A percentile compares a stretch with the other conserved stretches of the same genome.
phyloP scores from a whole-genome alignment of 2,888 invertebrate species.

The Agriopis leucophaearia region DNA sequence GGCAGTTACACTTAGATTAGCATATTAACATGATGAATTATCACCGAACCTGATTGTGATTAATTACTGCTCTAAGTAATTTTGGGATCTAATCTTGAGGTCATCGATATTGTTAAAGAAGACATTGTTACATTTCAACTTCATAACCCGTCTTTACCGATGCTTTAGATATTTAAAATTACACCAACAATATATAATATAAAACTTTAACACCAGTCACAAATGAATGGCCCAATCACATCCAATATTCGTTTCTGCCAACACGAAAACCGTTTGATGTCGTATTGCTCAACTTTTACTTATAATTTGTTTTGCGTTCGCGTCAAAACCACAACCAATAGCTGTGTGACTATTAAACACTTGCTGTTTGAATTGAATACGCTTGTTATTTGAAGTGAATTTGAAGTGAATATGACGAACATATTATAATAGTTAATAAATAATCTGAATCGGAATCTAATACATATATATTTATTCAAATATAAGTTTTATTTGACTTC shows the following conservation, averaged over 20 bases:
- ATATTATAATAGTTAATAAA: too few species aligned
- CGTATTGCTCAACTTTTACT: constrained; percentile 21
- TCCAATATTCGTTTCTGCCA: constrained; percentile 1
- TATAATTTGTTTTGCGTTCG: constrained; percentile 14
- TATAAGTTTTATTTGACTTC: background rate
- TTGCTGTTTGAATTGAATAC: constrained; percentile 11
- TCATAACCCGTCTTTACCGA: background rate
- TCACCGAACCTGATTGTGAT: constrained; percentile 15
- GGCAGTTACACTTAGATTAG: constrained; percentile 28
- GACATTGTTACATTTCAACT: constrained; percentile 1
- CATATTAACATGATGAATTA: constrained; percentile 28
- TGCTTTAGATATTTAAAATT: background rate
- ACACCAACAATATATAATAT: background rate
- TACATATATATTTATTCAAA: background rate
- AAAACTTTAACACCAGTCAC: background rate
- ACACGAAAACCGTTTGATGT: constrained; percentile 6
- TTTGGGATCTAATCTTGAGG: constrained; percentile 10
- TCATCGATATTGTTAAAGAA: constrained; percentile 3
- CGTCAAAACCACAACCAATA: constrained; percentile 10
- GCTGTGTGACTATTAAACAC: constrained; percentile 16
- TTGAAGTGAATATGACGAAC: too few species aligned
- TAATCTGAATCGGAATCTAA: too few species aligned
- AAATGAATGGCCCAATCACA: background rate
- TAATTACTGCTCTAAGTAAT: constrained; percentile 13
- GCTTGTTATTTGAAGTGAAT: too few species aligned